These are phyloP conservation scores for Scaptomyza tumidula DNA, from an alignment of 2,888 invertebrate genomes.

Conservation along the genomic window DNA sequence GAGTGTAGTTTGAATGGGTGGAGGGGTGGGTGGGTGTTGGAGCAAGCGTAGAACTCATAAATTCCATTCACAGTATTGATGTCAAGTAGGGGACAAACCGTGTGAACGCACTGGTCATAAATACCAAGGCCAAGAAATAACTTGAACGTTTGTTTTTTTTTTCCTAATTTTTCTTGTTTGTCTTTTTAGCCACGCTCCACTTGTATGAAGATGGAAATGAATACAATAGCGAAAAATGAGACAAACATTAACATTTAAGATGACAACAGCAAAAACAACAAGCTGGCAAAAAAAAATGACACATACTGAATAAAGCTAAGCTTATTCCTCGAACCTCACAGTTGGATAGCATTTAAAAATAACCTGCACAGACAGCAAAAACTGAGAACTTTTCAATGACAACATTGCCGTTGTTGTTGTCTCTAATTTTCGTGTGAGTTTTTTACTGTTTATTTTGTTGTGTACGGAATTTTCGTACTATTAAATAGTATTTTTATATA, in stretches of 20 bases:
- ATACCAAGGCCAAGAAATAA: conserved; percentile 74
- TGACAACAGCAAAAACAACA: not conserved
- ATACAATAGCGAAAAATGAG: conserved; percentile 13
- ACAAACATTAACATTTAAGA: conserved; percentile 14
- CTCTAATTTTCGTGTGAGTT: conserved; percentile 6
- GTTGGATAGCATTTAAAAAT: too few species aligned
- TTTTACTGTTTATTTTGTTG: not conserved
- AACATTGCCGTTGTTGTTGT: conserved; percentile 3
- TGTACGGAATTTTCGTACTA: not conserved
- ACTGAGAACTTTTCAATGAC: conserved; percentile 5
- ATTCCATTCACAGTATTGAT: conserved; percentile 43
- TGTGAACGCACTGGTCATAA: conserved; percentile 70
- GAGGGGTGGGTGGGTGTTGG: not conserved
- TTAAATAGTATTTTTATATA: conserved; percentile 1
- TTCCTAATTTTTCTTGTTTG: conserved; percentile 55
- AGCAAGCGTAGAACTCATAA: conserved; percentile 36
- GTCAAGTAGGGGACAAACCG: conserved; percentile 43
- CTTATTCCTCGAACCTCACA: conserved; percentile 1
- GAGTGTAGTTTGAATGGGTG: not conserved
- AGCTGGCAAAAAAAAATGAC: not conserved
- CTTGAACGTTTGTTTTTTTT: conserved; percentile 67
- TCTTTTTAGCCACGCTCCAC: conserved; percentile 49
- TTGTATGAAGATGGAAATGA: conserved; percentile 29
- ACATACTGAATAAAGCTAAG: conserved; percentile 24
- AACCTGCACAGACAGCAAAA: not conserved